These are phyloP conservation scores for Spea bombifrons DNA, from an alignment of 2,113 vertebrate species.

Conservation along the genomic window DNA sequence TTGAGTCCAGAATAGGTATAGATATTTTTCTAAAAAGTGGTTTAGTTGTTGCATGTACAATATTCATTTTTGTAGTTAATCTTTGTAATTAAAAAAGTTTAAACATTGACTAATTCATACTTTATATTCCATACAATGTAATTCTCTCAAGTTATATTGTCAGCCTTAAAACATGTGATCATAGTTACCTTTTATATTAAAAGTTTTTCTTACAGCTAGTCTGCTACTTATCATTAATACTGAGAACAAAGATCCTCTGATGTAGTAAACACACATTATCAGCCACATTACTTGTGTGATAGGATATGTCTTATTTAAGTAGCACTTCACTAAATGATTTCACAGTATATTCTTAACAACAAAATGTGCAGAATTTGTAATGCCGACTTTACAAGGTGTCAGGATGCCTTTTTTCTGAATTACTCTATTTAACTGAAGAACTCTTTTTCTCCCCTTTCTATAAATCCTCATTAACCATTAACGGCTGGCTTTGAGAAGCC, in stretches of 20 bases:
- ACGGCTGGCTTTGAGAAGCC: slow-evolving; percentile 33
- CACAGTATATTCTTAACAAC: slow-evolving; percentile 26
- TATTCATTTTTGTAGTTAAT: no score
- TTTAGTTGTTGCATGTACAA: no score
- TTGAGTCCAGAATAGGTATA: no score
- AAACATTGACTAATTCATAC: not conserved
- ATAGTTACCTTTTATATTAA: no score
- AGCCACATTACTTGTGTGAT: slow-evolving; percentile 35
- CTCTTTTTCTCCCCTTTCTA: slow-evolving; percentile 24
- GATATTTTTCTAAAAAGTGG: no score
- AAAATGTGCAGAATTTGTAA: slow-evolving; percentile 37
- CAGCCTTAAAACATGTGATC: no score
- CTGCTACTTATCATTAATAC: not conserved
- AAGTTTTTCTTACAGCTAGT: no score
- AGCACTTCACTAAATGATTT: slow-evolving; percentile 38
- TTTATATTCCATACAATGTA: not conserved
- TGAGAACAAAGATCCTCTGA: not conserved
- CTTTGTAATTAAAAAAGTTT: not conserved
- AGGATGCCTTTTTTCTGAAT: slow-evolving; percentile 32
- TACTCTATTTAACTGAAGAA: slow-evolving; percentile 42
- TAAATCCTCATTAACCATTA: slow-evolving; percentile 31
- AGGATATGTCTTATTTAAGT: slow-evolving; percentile 30
- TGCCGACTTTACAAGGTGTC: slow-evolving; percentile 22
- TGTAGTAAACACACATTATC: slow-evolving; percentile 33
- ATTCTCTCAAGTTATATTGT: not conserved